Base-by-base conservation (phyloP, 2,113 vertebrate species). In the pig (Sus scrofa) region DNA sequence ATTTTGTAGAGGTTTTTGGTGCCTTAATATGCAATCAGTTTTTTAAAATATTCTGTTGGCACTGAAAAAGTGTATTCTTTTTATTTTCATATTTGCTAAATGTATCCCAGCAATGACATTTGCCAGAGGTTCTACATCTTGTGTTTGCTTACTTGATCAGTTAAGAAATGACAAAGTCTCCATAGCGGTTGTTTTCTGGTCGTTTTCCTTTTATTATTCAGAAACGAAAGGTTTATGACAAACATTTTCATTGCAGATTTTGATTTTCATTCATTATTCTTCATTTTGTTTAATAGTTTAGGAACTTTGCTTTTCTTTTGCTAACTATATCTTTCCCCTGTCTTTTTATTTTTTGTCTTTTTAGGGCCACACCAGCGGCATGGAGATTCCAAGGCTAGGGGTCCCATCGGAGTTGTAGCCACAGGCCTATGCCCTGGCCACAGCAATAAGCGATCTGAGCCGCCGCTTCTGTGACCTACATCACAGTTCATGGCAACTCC, bases 201-300 rank as follows among this genome's bases (percentile, higher is more conserved):
- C 60, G n/a, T 58, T 81, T 52, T 32, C 8, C 10, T 13, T 19
- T 62, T 27, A 20, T 74, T 68, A 44, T 44, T 70, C 24, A 65
- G 74, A 91, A 95, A 82, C 52, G 82, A 37, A 88, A 87, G 50
- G 8, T 27, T 78, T 70, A 71, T 71, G 63, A 84, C 60, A 91
- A 82, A n/a, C 16, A 9, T 7, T 32, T 91, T 95, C 15, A n/a
- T 18, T 77, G 26, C 13, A 60, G 20, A 88, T 67, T 39, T 88
- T 94, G 26, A 30, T 88, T 94, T 74, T 84, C 20, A 15, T 34
- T 26, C 78, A 70, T 70, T 87, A 62, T 74, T 32, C 60, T 94
- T 87, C 56, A 70, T 37, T 54, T 93, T 81, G 6, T 30, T 63
- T 54, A 30, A 44, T 50, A 50, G n/a, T 68, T 95, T 91, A 58